Base-by-base conservation (phyloP, 1,140 invertebrate genomes). In the Drosophila lowei region DNA sequence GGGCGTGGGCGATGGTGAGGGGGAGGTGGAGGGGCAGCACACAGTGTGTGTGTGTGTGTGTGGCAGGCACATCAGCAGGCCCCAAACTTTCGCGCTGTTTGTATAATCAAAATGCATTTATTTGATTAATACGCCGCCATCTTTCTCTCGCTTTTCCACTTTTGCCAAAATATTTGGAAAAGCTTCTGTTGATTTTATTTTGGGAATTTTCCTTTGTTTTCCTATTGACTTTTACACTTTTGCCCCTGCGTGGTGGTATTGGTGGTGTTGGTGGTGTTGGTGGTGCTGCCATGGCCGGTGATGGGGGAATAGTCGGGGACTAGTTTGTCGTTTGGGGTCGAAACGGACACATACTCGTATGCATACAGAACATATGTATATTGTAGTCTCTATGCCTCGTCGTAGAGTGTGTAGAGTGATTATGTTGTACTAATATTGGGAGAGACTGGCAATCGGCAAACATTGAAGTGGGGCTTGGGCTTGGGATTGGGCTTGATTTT, bases 71-170 rank as follows among this genome's bases (percentile, higher is more conserved):
- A 6, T n/a, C 2, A 5, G 21, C 13, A 23, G 25, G 9, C 18
- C 56, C 25, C 3, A 38, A 73, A 55, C 50, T 61, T 67, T 73
- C 47, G 34, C 55, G 52, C 16, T 73, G 43, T 62, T 72, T 44
- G 38, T 41, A 65, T 63, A 55, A 77, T 77, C 54, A 75, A 76
- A 83, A 72, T 54, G 55, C 65, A 78, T 70, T 65, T 81, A 63
- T 77, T 77, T 70, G 60, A 70, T 81, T 77, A 81, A 81, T 73
- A 56, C 46, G 53, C 53, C 53, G 34, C 41, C 28, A 15, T 16
- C 18, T 23, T 58, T 30, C 6, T 58, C 2, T 6, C 13, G n/a
- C 25, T 9, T 9, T 21, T 53, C 18, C 1, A 8, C 6, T 13
- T 65, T 54, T 65, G n/a, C 2, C 41, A 49, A 75, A 76, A 72